Evolutionary conservation across 2,888 invertebrate species (phyloP), one percentile per base, ranked within the genome.

Genomic region (Hanleya hanleyi): DNA sequence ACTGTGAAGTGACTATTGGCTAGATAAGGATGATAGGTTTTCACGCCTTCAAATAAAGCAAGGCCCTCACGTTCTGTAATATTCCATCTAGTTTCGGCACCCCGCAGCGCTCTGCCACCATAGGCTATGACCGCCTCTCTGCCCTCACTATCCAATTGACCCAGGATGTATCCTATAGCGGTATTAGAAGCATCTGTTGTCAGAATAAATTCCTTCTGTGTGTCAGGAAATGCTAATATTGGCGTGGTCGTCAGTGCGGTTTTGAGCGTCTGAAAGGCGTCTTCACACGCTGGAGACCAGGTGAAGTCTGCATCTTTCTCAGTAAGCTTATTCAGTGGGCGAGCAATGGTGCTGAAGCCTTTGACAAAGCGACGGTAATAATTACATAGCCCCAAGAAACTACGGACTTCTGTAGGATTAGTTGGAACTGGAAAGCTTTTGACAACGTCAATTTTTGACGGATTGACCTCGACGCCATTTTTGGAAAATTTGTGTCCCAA

Each of bases 331-430:
- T 88, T 81, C 15, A 89, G 68, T 0, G 86, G 87, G n/a, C 72
- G 73, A 51, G 83, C 70, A 5, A 82, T 75, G 0, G 69, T 71
- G 9, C 85, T 70, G 0, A 86, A 69, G 32, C 81, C 79, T 9
- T 79, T 78, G 0, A 88, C 71, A 79, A 89, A 90, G 61, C 81
- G 81, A 4, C 81, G 78, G 73, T 89, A 89, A 79, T 85, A 90
- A 77, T 88, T 87, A 22, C 50, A 32, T 3, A 68, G 35, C 1
- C 37, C 51, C 4, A 51, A 9, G 9, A 68, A 68, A 2, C 5
- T 35, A 4, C 51, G 5, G 1, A 51, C 6, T 1, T 57, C 29
- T 1, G 18, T 4, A 2, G 32, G 35, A 68, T 37, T 12, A 57
- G 32, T 51, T 26, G 51, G 51, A 22, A 1, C 15, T 7, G 33